Percentiles rank a stretch among this genome's conserved stretches.
Conservation (phyloP, 2,888 invertebrate species). For the Spisula subtruncata region DNA sequence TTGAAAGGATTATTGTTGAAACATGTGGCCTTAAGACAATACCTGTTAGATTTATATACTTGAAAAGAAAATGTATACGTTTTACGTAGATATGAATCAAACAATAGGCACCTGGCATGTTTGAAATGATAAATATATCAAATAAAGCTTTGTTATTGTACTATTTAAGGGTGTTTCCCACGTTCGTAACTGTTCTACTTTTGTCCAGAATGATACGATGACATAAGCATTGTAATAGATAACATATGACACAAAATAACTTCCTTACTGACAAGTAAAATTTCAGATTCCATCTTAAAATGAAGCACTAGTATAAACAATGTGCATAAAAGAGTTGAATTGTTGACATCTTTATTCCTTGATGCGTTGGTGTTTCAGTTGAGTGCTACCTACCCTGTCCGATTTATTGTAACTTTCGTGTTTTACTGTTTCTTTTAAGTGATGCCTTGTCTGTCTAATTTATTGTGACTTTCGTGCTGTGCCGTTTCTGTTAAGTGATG, state of each 20-base stretch:
- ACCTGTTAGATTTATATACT: conserved; percentile 14
- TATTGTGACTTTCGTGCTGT: too few species aligned
- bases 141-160: not conserved
- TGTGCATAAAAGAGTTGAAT: not conserved
- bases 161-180: not conserved
- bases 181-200: not conserved
- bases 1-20: not conserved
- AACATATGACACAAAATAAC: not conserved
- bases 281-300: conserved; percentile 14
- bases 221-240: not conserved
- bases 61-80: conserved; percentile 7
- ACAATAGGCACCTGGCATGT: conserved; percentile 11
- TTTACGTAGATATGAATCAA: not conserved
- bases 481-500: too few species aligned
- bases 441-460: too few species aligned
- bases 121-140: not conserved
- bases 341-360: too few species aligned
- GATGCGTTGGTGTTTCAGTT: too few species aligned
- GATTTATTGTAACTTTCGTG: too few species aligned
- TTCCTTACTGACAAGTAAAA: not conserved
- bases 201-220: not conserved
- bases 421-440: too few species aligned
- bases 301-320: not conserved
- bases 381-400: too few species aligned
- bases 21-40: conserved; percentile 31